Conservation (phyloP, 2,797 vertebrate genomes). For the Perodicticus potto region DNA sequence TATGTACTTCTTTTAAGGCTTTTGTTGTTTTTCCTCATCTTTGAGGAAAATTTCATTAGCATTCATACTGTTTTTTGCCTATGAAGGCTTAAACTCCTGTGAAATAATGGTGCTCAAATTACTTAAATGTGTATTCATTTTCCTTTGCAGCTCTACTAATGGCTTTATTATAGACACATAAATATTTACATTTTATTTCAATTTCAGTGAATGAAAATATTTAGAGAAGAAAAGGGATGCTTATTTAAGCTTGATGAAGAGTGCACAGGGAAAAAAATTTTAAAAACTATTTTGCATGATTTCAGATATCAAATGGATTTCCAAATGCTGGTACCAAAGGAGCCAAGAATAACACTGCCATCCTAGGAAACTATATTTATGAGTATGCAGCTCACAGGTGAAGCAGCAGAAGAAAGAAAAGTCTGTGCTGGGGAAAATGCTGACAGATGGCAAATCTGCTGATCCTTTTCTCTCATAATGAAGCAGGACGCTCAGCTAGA, state of each 20-base stretch:
- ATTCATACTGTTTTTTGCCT: not conserved
- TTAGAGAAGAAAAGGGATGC: not conserved
- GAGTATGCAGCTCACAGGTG: constrained; percentile 71
- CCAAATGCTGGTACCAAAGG: constrained; percentile 34
- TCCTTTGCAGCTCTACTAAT: constrained; percentile 2
- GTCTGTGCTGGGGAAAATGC: constrained; percentile 44
- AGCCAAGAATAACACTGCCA: not conserved
- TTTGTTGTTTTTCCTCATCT: not conserved
- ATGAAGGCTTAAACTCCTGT: not conserved
- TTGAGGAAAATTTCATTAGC: constrained; percentile 6
- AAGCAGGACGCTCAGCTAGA: constrained; percentile 70
- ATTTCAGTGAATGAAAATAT: constrained; percentile 29
- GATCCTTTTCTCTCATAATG: constrained; percentile 60
- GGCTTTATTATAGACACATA: constrained; percentile 27
- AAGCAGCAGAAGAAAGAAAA: constrained; percentile 53
- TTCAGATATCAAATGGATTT: constrained; percentile 67
- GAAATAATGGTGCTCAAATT: not conserved
- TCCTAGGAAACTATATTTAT: constrained; percentile 34
- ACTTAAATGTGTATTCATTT: constrained; percentile 5
- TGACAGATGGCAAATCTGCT: constrained; percentile 75
- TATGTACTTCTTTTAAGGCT: not conserved
- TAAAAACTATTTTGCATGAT: not conserved
- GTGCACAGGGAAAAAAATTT: not conserved
- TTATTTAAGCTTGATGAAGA: constrained; percentile 31
- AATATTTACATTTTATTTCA: constrained; percentile 62